These are phyloP conservation scores for Aromia moschata DNA, from an alignment of 2,888 invertebrate genomes.

Conservation along the genomic window DNA sequence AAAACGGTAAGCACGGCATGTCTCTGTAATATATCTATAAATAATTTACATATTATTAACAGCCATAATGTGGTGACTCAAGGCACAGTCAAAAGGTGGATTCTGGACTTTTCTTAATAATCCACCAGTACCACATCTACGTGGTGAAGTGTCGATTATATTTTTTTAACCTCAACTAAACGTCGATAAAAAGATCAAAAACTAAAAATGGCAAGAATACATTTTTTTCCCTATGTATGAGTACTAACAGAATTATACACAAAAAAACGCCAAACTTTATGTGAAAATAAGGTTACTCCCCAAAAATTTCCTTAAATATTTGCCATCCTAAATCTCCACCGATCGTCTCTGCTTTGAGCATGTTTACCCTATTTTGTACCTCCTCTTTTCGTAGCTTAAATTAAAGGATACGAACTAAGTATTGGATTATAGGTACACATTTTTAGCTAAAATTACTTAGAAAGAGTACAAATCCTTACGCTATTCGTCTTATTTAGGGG, in stretches of 20 bases:
- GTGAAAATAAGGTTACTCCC: too few species aligned
- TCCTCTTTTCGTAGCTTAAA: background rate
- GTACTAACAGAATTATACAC: too few species aligned
- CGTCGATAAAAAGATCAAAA: too few species aligned
- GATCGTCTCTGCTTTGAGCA: background rate
- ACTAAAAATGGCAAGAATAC: too few species aligned
- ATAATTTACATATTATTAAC: conserved; percentile 3
- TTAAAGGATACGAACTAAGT: background rate
- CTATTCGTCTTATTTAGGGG: background rate
- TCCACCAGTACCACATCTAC: too few species aligned
- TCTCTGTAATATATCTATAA: background rate
- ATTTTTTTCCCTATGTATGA: too few species aligned
- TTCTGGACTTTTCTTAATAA: too few species aligned
- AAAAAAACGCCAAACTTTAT: too few species aligned
- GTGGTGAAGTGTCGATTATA: too few species aligned
- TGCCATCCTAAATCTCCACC: background rate
- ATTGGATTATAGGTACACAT: background rate
- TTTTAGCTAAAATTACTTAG: background rate
- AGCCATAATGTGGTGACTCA: background rate
- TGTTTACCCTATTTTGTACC: background rate
- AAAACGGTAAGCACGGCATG: conserved; percentile 1
- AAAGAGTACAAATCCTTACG: background rate
- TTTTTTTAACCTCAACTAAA: too few species aligned
- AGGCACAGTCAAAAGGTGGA: too few species aligned
- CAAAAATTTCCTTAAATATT: too few species aligned